Conservation (phyloP, 1,140 invertebrate genomes). For the Habropoda laboriosa region DNA sequence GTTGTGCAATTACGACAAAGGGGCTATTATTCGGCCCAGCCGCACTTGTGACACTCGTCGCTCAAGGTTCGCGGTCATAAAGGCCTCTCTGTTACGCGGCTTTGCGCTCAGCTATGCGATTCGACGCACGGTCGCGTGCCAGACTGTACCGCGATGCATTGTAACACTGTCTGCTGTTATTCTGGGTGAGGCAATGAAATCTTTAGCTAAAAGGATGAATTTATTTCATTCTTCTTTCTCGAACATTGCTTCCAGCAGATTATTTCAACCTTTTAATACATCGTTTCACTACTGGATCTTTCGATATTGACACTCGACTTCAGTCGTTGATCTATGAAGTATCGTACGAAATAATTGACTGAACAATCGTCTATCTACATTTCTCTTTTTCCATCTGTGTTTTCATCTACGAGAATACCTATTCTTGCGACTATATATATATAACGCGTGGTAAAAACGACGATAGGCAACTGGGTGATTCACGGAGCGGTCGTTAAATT, state of each 20-base stretch:
- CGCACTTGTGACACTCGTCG: not conserved
- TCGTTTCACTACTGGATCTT: no score
- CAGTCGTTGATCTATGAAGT: no score
- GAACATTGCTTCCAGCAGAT: no score
- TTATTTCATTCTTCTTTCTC: no score
- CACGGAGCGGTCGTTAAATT: not conserved
- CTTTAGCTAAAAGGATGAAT: no score
- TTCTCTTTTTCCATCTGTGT: no score
- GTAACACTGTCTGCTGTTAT: not conserved
- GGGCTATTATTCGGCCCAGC: slow-evolving; percentile 21
- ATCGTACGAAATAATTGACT: no score
- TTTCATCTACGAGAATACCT: not conserved
- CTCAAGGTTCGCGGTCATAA: slow-evolving; percentile 42
- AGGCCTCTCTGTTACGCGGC: slow-evolving; percentile 18
- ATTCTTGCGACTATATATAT: not conserved
- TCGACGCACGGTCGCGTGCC: not conserved
- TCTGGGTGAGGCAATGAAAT: no score
- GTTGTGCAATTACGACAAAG: slow-evolving; percentile 19
- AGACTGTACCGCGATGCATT: not conserved
- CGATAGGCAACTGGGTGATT: no score
- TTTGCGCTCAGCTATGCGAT: not conserved
- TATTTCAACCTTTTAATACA: no score
- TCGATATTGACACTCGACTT: no score
- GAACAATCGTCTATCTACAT: not conserved
- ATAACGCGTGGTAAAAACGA: not conserved